Percentiles rank a stretch among this genome's conserved stretches.
phyloP scores from a whole-genome alignment of 1,140 invertebrate genomes.

The Armadillidium nasatum region DNA sequence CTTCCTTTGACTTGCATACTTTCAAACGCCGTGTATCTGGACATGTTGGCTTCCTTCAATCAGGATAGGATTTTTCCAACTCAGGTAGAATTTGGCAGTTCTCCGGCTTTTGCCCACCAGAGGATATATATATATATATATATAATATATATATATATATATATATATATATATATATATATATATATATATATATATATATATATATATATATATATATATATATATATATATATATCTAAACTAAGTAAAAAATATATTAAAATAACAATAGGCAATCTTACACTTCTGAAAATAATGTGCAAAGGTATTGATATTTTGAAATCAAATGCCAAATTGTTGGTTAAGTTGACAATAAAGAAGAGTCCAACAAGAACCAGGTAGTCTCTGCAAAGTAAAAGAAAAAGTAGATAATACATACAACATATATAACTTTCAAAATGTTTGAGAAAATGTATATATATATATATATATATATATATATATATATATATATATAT shows the following conservation, averaged over 20 bases:
- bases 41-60: too few relatives aligned
- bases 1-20: too few relatives aligned
- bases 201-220: background rate
- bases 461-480: too few relatives aligned
- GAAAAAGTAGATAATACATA: too few relatives aligned
- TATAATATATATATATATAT: background rate
- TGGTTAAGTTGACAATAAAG: constrained; percentile 85
- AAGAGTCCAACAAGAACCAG: constrained; percentile 80
- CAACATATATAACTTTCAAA: too few relatives aligned
- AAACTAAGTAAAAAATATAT: constrained; percentile 16
- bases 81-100: too few relatives aligned
- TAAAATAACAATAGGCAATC: too few relatives aligned
- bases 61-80: too few relatives aligned
- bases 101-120: too few relatives aligned
- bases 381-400: constrained; percentile 66
- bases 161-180: background rate
- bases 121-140: background rate
- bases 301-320: constrained; percentile 97
- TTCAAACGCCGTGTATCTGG: too few relatives aligned
- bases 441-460: too few relatives aligned
- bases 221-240: background rate
- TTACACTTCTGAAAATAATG: constrained; percentile 95
- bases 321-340: constrained; percentile 94
- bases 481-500: too few relatives aligned
- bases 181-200: background rate